Evolutionary conservation across 2,888 invertebrate genomes (phyloP), one percentile per base, ranked within the genome.

Genomic region (Alloscopus bannaensis): DNA sequence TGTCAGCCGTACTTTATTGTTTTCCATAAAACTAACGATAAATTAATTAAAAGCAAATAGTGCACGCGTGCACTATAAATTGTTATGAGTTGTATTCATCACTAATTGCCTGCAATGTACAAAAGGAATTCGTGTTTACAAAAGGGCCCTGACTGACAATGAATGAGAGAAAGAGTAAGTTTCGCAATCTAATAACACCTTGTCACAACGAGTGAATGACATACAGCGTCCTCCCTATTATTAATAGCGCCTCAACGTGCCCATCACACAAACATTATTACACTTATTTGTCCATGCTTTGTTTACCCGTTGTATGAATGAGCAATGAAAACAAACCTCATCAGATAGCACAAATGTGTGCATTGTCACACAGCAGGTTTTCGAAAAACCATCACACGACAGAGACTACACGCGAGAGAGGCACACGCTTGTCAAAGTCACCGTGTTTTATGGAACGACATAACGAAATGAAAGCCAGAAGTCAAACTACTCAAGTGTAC

Each of bases 151-250:
- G n/a, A n/a, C n/a, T n/a, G n/a, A n/a, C n/a, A n/a, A n/a, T n/a
- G n/a, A n/a, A n/a, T n/a, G n/a, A 4, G 52, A 52, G 24, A 52
- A 22, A 8, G 59, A 59, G 26, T 20, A 6, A 29, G 31, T 59
- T 29, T 59, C 31, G 59, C 20, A 59, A 59, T 59, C 29, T 59
- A 59, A 59, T 59, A 59, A 59, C 59, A 59, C 59, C 29, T 22
- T 59, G 59, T 59, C 59, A 59, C 16, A 55, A 8, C 8, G 2
- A 22, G 20, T 11, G 28, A 24, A 55, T 55, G 26, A 24, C 2
- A 55, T 11, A 11, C 3, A 16, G n/a, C 16, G 6, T 3, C 16
- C 3, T 52, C 11, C 6, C 24, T 52, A 8, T 22, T 22, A 52
- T 22, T 52, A 6, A 47, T 47, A n/a, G n/a, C n/a, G n/a, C n/a